These are phyloP conservation scores for Ctenopoma kingsleyae DNA, from an alignment of 2,797 vertebrate genomes.

Conservation along the genomic window DNA sequence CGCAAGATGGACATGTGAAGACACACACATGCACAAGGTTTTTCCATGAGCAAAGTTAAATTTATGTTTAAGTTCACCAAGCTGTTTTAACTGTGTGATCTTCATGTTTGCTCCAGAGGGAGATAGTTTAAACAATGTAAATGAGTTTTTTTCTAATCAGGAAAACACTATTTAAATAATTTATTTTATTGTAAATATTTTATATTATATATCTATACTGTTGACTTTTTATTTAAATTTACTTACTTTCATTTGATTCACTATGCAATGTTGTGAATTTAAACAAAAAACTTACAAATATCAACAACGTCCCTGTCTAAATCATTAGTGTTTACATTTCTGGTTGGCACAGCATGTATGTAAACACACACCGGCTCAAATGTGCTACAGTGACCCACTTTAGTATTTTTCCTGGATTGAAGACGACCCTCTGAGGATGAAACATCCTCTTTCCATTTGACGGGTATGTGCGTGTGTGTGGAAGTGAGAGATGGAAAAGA, in stretches of 20 bases:
- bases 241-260: not conserved
- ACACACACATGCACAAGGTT: slow-evolving; percentile 28
- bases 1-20: slow-evolving; percentile 33
- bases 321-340: slow-evolving; percentile 2
- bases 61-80: slow-evolving; percentile 9
- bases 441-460: slow-evolving; percentile 56
- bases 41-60: slow-evolving; percentile 12
- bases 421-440: slow-evolving; percentile 28
- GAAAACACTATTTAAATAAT: not conserved
- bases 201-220: not conserved
- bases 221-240: not conserved
- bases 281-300: not conserved
- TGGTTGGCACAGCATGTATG: slow-evolving; percentile 20
- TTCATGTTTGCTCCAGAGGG: not conserved
- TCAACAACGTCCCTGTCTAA: not conserved
- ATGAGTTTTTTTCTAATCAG: not conserved
- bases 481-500: not conserved
- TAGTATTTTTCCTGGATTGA: slow-evolving; percentile 61
- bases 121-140: not conserved
- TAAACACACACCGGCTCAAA: slow-evolving; percentile 36
- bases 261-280: no score
- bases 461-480: slow-evolving; percentile 2
- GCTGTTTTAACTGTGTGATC: slow-evolving; percentile 2
- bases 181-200: not conserved
- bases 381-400: slow-evolving; percentile 51